Base-by-base conservation (phyloP, 2,888 invertebrate genomes). In the Meganola albula region DNA sequence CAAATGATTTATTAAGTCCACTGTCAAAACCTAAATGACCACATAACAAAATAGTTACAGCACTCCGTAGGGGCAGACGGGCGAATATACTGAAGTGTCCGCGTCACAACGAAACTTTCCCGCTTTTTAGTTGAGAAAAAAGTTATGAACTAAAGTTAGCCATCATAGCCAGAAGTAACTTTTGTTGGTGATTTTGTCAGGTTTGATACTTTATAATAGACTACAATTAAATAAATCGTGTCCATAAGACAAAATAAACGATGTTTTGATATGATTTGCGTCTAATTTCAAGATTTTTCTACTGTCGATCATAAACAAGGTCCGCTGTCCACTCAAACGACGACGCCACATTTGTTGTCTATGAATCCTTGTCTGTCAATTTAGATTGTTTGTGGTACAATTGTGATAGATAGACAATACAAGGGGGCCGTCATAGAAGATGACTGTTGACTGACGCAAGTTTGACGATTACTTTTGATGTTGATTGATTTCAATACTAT, bases 61-160 rank as follows among this genome's bases (percentile, higher is more conserved):
- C 67, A 74, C 74, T 68, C 52, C 56, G 58, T 58, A 56, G 63
- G 62, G 55, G 61, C 57, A 63, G 62, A 63, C 57, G 54, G 69
- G 63, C 63, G 75, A 69, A 68, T 73, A 71, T 61, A 63, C 68
- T 64, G 66, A 67, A 62, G 73, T 55, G 65, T 71, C 66, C 74
- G 84, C 83, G 84, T 82, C 84, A 77, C 79, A 68, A 63, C 63
- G 70, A 59, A 68, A 75, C 69, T 83, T 84, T 84, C 84, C 84
- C 84, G 84, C 84, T 84, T 69, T 83, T 63, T 70, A 68, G 55
- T 57, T 42, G 37, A 47, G 61, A 71, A 72, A 74, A 63, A 71
- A 61, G 49, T 56, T 55, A 59, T 53, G 22, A 36, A 37, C 47
- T 48, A 58, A n/a, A n/a, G n/a, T n/a, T n/a, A n/a, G n/a, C n/a